Evolutionary conservation across 1,140 invertebrate species (phyloP).

Genomic region (Meloidogyne hapla): DNA sequence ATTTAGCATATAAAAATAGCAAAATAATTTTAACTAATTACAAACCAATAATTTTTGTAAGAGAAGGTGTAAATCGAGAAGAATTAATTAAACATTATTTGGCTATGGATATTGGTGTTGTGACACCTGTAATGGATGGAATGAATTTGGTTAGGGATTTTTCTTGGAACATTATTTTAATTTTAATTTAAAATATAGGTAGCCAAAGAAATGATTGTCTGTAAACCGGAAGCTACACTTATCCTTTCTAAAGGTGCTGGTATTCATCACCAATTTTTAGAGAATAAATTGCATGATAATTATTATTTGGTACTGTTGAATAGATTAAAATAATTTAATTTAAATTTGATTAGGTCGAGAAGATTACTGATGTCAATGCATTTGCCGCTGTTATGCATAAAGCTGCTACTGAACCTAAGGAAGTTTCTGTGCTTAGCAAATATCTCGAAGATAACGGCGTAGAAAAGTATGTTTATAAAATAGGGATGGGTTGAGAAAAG

Average conservation of each 20-base stretch:
- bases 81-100: conserved; percentile 59
- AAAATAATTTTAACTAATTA: conserved; percentile 41
- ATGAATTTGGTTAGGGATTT: conserved; percentile 51
- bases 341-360: too few relatives aligned
- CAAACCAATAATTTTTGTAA: conserved; percentile 59
- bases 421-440: too few relatives aligned
- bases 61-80: conserved; percentile 55
- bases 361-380: too few relatives aligned
- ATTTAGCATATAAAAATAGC: neutral
- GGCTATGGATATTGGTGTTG: conserved; percentile 63
- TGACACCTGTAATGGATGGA: conserved; percentile 62
- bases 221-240: conserved; percentile 58
- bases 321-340: too few relatives aligned
- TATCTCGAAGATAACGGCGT: conserved; percentile 62
- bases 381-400: too few relatives aligned
- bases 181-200: conserved; percentile 19
- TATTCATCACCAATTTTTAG: conserved; percentile 59
- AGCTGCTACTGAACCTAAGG: too few relatives aligned
- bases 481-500: neutral
- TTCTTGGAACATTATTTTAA: too few relatives aligned
- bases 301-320: neutral
- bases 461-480: conserved; percentile 41
- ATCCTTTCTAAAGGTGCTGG: conserved; percentile 62
- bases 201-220: conserved; percentile 58
- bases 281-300: conserved; percentile 48